phyloP scores from a whole-genome alignment of 2,113 vertebrate species.

The Procavia capensis region DNA sequence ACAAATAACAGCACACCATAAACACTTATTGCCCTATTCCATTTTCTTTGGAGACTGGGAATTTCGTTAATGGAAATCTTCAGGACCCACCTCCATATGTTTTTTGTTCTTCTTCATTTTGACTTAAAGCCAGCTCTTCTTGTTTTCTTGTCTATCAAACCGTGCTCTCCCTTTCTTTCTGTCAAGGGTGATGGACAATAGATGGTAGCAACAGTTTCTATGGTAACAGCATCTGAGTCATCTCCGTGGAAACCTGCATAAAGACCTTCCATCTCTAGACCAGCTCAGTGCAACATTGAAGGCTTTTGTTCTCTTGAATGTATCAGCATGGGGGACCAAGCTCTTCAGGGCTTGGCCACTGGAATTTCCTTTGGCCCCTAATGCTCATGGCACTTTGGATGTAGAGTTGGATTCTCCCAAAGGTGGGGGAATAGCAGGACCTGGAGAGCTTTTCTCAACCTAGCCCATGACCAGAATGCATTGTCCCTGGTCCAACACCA shows the following conservation, averaged over 20 bases:
- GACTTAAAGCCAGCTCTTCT: conserved; percentile 65
- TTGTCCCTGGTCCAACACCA: conserved; percentile 1
- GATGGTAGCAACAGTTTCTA: conserved; percentile 72
- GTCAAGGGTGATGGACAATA: conserved; percentile 74
- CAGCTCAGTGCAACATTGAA: conserved; percentile 60
- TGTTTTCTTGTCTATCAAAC: conserved; percentile 51
- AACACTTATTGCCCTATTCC: background rate
- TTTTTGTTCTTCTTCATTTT: background rate
- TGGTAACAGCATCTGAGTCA: conserved; percentile 75
- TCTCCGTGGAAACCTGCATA: conserved; percentile 79
- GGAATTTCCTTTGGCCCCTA: conserved; percentile 59
- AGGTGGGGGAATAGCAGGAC: conserved; percentile 41
- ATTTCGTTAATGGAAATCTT: conserved; percentile 9
- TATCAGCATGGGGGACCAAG: conserved; percentile 71
- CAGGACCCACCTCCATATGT: background rate
- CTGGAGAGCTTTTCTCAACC: conserved; percentile 33
- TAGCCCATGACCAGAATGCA: background rate
- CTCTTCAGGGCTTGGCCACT: conserved; percentile 35
- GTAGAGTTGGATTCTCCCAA: conserved; percentile 24
- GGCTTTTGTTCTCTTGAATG: conserved; percentile 76
- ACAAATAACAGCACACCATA: background rate
- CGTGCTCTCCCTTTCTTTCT: conserved; percentile 7
- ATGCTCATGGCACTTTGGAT: background rate
- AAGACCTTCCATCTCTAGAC: conserved; percentile 74
- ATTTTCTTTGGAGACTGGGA: background rate